Evolutionary conservation across 2,113 vertebrate genomes (phyloP).

Genomic region (Lepidothrix coronata): DNA sequence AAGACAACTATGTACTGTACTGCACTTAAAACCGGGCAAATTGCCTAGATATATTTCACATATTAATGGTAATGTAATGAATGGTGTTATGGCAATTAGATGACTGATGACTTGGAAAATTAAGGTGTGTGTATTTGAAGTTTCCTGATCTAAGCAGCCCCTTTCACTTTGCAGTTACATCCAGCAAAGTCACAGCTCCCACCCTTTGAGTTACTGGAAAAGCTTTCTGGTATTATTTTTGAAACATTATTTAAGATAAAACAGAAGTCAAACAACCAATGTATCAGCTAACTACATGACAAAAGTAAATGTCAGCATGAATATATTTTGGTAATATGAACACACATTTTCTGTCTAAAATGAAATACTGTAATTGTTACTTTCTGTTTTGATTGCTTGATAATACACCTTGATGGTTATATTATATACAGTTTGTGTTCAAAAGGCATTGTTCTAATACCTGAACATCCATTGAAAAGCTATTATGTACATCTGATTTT

Average conservation of each 20-base stretch:
- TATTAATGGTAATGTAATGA: conserved; percentile 77
- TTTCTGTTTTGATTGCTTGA: neutral
- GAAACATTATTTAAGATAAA: neutral
- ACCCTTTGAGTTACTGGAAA: neutral
- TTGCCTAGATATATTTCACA: conserved; percentile 75
- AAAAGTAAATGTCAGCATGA: neutral
- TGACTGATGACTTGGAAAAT: conserved; percentile 76
- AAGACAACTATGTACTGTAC: conserved; percentile 78
- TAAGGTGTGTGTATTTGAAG: conserved; percentile 61
- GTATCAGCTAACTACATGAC: neutral
- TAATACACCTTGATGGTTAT: neutral
- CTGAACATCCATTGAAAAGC: neutral
- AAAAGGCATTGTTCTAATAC: neutral
- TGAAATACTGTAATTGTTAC: neutral
- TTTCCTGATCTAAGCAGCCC: conserved; percentile 53
- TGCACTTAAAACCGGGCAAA: conserved; percentile 75
- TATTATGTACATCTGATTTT: neutral
- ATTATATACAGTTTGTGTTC: neutral
- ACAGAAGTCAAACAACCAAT: neutral
- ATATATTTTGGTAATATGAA: neutral
- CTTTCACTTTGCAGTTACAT: neutral
- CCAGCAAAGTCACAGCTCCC: neutral
- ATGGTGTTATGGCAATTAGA: conserved; percentile 74
- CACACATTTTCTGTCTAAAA: neutral
- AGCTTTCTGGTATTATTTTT: neutral